These are phyloP conservation scores for Drosophila antonietae DNA, from an alignment of 2,888 invertebrate species.

Conservation along the genomic window DNA sequence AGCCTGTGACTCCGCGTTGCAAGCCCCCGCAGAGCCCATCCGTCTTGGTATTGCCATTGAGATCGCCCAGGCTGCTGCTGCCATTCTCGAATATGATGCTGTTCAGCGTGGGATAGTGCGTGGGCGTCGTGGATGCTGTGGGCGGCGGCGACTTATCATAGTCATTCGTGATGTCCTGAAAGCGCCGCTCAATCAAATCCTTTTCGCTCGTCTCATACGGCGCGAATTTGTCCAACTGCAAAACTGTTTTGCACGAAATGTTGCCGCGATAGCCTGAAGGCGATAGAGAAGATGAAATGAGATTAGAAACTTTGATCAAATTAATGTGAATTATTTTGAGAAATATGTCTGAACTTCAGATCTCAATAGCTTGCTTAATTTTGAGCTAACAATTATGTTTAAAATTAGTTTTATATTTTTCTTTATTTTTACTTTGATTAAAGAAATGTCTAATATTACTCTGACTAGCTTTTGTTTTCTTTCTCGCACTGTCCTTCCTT, in stretches of 20 bases:
- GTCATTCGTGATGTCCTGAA: constrained; percentile 83
- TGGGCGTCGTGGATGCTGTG: constrained; percentile 71
- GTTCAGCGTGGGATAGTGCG: constrained; percentile 76
- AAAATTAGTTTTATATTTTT: too few species aligned
- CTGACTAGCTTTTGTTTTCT: too few species aligned
- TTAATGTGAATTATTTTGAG: not conserved
- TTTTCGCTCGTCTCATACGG: constrained; percentile 81
- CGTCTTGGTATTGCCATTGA: constrained; percentile 70
- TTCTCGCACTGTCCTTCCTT: not conserved
- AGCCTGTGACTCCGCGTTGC: constrained; percentile 44
- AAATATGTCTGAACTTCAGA: not conserved
- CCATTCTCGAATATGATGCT: constrained; percentile 81
- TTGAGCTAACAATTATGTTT: too few species aligned
- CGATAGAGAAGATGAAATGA: not conserved
- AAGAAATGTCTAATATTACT: too few species aligned
- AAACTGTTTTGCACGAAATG: constrained; percentile 83
- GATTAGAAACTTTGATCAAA: not conserved
- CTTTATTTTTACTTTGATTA: too few species aligned
- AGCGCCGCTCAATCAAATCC: constrained; percentile 81
- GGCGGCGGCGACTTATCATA: constrained; percentile 83
- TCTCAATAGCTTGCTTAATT: not conserved
- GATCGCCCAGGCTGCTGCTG: constrained; percentile 48
- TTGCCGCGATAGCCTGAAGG: constrained; percentile 82
- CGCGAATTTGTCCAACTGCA: constrained; percentile 83
- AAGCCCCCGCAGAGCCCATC: constrained; percentile 56